These are phyloP conservation scores for Drosophila mojavensis DNA, from an alignment of 1,140 invertebrate species.

Conservation along the genomic window DNA sequence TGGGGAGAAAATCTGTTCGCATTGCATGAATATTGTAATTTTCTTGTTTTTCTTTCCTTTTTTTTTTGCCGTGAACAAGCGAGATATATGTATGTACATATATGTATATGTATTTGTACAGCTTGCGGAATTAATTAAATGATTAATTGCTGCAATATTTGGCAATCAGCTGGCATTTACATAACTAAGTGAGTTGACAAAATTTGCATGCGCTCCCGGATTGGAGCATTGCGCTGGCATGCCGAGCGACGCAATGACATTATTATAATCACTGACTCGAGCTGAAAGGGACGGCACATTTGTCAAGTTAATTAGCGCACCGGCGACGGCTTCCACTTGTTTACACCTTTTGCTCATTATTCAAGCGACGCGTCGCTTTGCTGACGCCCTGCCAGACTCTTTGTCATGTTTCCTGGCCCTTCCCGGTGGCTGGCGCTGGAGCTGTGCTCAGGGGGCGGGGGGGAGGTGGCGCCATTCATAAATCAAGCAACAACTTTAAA, in stretches of 20 bases:
- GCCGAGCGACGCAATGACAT: conserved; percentile 10
- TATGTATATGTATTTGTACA: background rate
- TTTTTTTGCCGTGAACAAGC: too few relatives aligned
- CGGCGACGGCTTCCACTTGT: conserved; percentile 44
- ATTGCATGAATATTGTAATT: too few relatives aligned
- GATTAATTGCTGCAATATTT: conserved; percentile 50
- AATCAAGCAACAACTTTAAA: conserved; percentile 39
- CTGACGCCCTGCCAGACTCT: background rate
- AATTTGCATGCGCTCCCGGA: conserved; percentile 47
- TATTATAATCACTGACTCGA: conserved; percentile 47
- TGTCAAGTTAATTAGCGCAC: conserved; percentile 74
- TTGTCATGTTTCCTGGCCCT: background rate
- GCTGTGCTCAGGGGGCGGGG: background rate
- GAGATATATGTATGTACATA: too few relatives aligned
- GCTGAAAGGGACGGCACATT: conserved; percentile 47
- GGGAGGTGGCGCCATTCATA: conserved; percentile 7
- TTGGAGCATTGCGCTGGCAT: background rate
- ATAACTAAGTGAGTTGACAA: conserved; percentile 31
- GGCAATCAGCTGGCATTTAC: conserved; percentile 40
- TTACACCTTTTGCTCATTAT: conserved; percentile 76
- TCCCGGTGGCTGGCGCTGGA: background rate
- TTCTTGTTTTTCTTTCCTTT: too few relatives aligned
- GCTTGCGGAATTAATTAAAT: conserved; percentile 20
- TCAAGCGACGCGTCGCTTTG: conserved; percentile 41
- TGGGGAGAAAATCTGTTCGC: too few relatives aligned